A percentile compares a stretch with the other conserved stretches of the same genome.
Evolutionary conservation across 2,113 vertebrate genomes (phyloP).

Genomic region (Egretta garzetta): DNA sequence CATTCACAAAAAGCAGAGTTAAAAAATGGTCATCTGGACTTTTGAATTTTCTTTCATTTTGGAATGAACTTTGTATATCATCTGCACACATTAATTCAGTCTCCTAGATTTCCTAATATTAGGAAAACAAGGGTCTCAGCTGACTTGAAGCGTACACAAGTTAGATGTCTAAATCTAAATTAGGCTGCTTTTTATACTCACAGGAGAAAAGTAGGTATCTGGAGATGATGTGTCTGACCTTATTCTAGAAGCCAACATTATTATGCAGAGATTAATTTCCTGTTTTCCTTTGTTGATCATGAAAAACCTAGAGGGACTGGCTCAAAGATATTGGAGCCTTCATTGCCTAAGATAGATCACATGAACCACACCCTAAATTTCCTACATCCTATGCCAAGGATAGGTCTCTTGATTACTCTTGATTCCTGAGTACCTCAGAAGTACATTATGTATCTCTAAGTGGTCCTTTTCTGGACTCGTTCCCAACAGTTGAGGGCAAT

Average conservation of each 20-base stretch:
- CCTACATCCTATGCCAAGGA: background rate
- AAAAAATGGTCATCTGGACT: background rate
- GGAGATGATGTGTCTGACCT: background rate
- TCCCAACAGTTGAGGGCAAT: background rate
- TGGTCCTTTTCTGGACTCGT: background rate
- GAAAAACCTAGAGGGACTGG: conserved; percentile 6
- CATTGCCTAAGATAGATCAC: background rate
- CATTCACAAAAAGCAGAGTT: background rate
- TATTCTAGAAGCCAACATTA: background rate
- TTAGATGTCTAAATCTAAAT: background rate
- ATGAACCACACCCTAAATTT: background rate
- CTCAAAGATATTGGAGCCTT: background rate
- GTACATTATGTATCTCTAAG: background rate
- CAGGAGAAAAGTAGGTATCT: background rate
- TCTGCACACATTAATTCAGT: background rate
- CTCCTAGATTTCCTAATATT: background rate
- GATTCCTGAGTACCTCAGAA: background rate
- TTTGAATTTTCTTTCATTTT: background rate
- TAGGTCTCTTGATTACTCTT: background rate
- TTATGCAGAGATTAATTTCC: background rate
- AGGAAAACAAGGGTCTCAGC: background rate
- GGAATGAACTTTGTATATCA: background rate
- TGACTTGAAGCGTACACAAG: background rate
- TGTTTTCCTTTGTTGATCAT: background rate
- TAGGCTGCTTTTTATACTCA: background rate